phyloP scores from a whole-genome alignment of 2,113 vertebrate genomes.

The Pterocles burchelli region DNA sequence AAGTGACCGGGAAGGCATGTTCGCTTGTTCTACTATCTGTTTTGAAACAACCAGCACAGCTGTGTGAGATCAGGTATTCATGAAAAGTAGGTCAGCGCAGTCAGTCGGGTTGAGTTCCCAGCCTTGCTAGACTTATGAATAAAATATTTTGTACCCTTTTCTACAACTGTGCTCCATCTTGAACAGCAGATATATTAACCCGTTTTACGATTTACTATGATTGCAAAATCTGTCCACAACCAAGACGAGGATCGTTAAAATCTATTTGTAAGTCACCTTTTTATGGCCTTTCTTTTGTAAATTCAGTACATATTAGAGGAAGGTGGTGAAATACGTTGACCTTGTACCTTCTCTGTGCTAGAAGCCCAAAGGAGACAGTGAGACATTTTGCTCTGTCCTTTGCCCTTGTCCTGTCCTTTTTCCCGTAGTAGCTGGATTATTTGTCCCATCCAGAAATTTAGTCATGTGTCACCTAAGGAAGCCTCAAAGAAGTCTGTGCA shows the following conservation, averaged over 20 bases:
- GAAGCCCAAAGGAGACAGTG: neutral
- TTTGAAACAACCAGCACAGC: neutral
- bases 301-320: neutral
- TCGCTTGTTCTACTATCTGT: neutral
- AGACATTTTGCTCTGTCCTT: neutral
- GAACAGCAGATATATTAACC: neutral
- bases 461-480: neutral
- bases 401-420: neutral
- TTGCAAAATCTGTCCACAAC: neutral
- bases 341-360: neutral
- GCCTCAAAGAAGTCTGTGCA: neutral
- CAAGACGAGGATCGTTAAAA: neutral
- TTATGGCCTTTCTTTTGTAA: neutral
- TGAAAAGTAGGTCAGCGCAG: slow-evolving; percentile 42
- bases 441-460: neutral
- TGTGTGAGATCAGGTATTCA: slow-evolving; percentile 22
- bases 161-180: neutral
- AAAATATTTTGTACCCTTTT: slow-evolving; percentile 42
- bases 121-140: slow-evolving; percentile 20
- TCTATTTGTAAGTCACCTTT: neutral
- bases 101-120: neutral
- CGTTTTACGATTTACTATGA: neutral
- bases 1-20: neutral
- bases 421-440: fast-evolving
- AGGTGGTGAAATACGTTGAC: neutral